Conservation (phyloP, 1,140 invertebrate species). For the Eumaeus atala region DNA sequence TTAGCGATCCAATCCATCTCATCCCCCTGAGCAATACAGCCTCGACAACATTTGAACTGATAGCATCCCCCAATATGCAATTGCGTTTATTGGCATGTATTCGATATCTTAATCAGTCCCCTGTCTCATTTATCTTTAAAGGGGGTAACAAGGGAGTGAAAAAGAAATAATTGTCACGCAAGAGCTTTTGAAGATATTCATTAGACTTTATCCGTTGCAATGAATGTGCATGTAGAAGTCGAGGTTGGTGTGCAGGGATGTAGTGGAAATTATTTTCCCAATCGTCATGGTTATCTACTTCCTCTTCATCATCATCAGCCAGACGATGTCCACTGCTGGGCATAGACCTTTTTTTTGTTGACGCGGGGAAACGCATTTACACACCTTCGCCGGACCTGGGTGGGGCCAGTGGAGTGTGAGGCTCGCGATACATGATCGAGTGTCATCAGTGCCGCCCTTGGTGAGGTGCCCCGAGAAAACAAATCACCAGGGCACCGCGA, state of each 20-base stretch:
- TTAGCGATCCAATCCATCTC: conserved; percentile 6
- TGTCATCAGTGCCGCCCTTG: too few species aligned
- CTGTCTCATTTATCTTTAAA: conserved; percentile 16
- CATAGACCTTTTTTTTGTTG: too few species aligned
- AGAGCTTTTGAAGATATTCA: conserved; percentile 43
- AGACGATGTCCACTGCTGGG: too few species aligned
- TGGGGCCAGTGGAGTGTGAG: too few species aligned
- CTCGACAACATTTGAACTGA: conserved; percentile 6
- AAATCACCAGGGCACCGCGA: too few species aligned
- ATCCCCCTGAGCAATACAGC: background rate
- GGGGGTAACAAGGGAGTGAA: conserved; percentile 30
- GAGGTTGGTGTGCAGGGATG: conserved; percentile 33
- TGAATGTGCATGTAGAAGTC: conserved; percentile 41
- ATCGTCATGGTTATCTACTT: too few species aligned
- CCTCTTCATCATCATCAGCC: too few species aligned
- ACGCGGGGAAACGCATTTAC: too few species aligned
- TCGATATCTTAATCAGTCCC: conserved; percentile 33
- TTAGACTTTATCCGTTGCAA: conserved; percentile 46
- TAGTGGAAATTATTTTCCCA: conserved; percentile 4
- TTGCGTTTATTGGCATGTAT: conserved; percentile 16
- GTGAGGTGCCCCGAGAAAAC: too few species aligned
- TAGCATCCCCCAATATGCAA: conserved; percentile 12
- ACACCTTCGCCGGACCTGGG: too few species aligned
- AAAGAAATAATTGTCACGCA: conserved; percentile 30
- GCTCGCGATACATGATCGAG: too few species aligned